A percentile compares a stretch with the other conserved stretches of the same genome.
These are phyloP conservation scores for Zeuzera pyrina DNA, from an alignment of 2,888 invertebrate genomes.

Conservation along the genomic window DNA sequence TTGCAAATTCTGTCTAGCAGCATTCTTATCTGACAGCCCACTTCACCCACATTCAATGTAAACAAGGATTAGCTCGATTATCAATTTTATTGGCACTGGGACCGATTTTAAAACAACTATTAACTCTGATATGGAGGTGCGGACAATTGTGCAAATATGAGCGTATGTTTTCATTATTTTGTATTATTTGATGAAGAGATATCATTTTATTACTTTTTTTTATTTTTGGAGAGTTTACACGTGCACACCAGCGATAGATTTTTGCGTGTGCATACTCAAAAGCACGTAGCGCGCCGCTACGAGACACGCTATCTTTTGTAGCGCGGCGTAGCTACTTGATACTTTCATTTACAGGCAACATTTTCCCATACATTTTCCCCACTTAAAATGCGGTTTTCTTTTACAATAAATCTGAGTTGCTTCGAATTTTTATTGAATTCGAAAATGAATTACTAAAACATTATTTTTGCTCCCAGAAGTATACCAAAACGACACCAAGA, in stretches of 20 bases:
- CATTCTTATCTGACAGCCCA: conserved; percentile 53
- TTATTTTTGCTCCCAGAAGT: no score
- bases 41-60: conserved; percentile 58
- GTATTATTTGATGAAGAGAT: conserved; percentile 30
- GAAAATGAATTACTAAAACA: no score
- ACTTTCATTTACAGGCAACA: not conserved
- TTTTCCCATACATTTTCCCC: no score
- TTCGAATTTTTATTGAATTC: no score
- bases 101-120: conserved; percentile 45
- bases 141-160: conserved; percentile 59
- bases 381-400: no score
- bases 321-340: conserved; percentile 8
- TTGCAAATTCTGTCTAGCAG: conserved; percentile 38
- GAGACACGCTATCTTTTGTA: no score
- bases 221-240: conserved; percentile 29
- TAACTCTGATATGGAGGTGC: conserved; percentile 28
- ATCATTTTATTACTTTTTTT: conserved; percentile 23
- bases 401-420: no score
- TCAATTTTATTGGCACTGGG: conserved; percentile 54
- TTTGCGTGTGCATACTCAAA: conserved; percentile 8
- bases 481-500: no score
- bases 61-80: conserved; percentile 60
- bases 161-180: conserved; percentile 18
- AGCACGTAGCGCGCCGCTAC: conserved; percentile 22
- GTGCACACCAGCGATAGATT: conserved; percentile 15